These are phyloP conservation scores for Acomys russatus DNA, from an alignment of 2,797 vertebrate genomes.

Conservation along the genomic window DNA sequence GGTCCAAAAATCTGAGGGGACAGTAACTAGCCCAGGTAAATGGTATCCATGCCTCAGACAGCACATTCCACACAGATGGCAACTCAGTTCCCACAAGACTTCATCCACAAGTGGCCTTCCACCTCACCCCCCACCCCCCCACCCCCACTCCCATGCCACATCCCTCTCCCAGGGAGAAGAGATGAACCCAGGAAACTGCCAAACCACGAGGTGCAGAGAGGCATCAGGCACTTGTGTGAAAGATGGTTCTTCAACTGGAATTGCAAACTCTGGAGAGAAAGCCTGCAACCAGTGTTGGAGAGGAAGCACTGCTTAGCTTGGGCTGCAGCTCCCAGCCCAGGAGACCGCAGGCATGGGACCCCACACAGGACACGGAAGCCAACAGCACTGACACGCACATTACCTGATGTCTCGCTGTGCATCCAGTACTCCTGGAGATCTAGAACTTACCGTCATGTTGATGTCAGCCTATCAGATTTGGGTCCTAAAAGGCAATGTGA, in stretches of 20 bases:
- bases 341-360: not conserved
- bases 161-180: not conserved
- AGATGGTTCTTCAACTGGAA: not conserved
- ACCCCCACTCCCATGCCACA: too few relatives aligned
- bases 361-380: not conserved
- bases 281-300: not conserved
- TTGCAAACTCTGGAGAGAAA: not conserved
- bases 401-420: accelerated
- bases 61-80: not conserved
- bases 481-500: not conserved
- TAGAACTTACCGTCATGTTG: not conserved
- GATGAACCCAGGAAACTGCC: conserved; percentile 5
- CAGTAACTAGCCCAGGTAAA: not conserved
- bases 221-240: not conserved
- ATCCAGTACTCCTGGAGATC: not conserved
- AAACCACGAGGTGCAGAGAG: not conserved
- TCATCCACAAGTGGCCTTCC: not conserved
- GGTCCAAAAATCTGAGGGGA: not conserved
- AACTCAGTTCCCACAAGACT: not conserved
- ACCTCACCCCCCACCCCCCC: too few relatives aligned
- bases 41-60: not conserved
- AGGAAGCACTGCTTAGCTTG: not conserved
- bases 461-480: not conserved
- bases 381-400: too few relatives aligned
- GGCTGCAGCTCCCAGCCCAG: not conserved